Percentiles rank a stretch among this genome's conserved stretches.
These are phyloP conservation scores for Dasyurus viverrinus DNA, from an alignment of 2,113 vertebrate genomes.

Conservation along the genomic window DNA sequence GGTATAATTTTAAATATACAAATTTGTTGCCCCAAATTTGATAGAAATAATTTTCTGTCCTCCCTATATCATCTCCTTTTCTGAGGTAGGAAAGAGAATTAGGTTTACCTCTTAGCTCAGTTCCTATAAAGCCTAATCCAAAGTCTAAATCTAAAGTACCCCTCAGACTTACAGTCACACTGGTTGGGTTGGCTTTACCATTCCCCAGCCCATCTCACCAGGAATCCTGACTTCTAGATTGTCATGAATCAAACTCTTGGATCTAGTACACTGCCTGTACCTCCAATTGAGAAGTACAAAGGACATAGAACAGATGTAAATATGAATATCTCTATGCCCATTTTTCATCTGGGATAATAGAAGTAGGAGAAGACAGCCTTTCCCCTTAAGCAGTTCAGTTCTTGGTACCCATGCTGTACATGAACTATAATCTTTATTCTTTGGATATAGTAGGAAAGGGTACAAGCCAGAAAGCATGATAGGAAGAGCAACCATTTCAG, in stretches of 20 bases:
- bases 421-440: neutral
- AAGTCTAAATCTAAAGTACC: neutral
- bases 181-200: neutral
- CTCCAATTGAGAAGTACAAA: neutral
- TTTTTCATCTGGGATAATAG: neutral
- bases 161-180: neutral
- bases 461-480: neutral
- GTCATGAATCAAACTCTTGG: neutral
- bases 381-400: neutral
- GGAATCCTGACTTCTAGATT: neutral
- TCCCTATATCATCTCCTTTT: neutral
- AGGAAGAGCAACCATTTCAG: neutral
- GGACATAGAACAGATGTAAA: neutral
- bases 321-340: neutral
- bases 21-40: neutral
- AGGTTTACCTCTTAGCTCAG: neutral
- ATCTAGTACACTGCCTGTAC: neutral
- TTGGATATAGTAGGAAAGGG: neutral
- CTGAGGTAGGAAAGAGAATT: neutral
- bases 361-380: neutral
- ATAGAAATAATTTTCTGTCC: neutral
- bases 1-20: neutral
- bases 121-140: neutral
- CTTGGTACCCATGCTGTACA: neutral
- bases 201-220: neutral